Conservation (phyloP, 2,797 vertebrate species). For the Podarcis siculus region DNA sequence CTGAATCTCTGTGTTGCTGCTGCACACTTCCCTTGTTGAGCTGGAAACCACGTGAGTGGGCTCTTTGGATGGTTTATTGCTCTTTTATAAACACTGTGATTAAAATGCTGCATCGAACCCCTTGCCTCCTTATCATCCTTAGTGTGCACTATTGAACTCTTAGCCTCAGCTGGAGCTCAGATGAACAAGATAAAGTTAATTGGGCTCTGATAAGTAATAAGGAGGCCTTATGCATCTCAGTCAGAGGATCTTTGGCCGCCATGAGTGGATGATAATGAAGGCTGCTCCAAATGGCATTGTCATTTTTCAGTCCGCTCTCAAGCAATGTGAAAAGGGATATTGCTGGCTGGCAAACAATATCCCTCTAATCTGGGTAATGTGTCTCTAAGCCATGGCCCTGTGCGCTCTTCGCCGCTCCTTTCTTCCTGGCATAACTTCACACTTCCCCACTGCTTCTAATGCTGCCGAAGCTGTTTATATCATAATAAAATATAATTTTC, state of each 20-base stretch:
- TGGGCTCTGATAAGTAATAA: slow-evolving; percentile 44
- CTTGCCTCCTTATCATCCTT: slow-evolving; percentile 50
- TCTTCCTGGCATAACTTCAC: slow-evolving; percentile 57
- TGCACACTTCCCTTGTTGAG: neutral
- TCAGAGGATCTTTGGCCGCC: slow-evolving; percentile 63
- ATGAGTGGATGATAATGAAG: slow-evolving; percentile 62
- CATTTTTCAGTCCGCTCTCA: slow-evolving; percentile 71
- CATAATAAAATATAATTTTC: neutral
- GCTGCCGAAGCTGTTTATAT: neutral
- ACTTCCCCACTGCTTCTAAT: slow-evolving; percentile 46
- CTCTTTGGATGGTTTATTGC: slow-evolving; percentile 21
- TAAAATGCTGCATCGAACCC: slow-evolving; percentile 19
- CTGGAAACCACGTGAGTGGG: neutral
- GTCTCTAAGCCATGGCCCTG: slow-evolving; percentile 33
- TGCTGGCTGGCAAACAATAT: slow-evolving; percentile 65
- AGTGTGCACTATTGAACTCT: slow-evolving; percentile 59
- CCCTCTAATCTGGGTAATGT: slow-evolving; percentile 63
- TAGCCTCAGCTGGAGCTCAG: slow-evolving; percentile 61
- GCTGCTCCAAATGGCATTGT: slow-evolving; percentile 59
- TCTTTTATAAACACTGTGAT: slow-evolving; percentile 40
- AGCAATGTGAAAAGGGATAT: slow-evolving; percentile 68
- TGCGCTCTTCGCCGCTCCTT: slow-evolving; percentile 60
- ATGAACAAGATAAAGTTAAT: slow-evolving; percentile 71
- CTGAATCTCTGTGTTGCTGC: neutral
- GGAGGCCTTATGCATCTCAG: slow-evolving; percentile 42